Percentiles rank a stretch among this genome's conserved stretches.
Evolutionary conservation across 2,888 invertebrate genomes (phyloP).

Genomic region (Lithophane ornitopus): DNA sequence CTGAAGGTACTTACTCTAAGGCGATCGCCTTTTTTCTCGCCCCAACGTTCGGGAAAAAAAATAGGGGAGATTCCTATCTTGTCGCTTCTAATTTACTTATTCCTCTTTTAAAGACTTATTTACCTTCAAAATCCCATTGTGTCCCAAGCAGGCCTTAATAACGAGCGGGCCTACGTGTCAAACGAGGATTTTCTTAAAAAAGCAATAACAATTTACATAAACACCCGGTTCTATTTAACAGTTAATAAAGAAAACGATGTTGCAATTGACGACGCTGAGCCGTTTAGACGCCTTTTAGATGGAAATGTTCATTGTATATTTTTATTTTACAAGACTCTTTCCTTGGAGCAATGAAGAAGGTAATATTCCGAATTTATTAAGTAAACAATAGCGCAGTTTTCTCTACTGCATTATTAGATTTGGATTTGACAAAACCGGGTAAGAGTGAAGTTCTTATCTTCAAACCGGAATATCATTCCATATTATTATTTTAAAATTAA

Average conservation of each 20-base stretch:
- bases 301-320: slow-evolving; percentile 86
- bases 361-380: neutral
- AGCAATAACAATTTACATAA: slow-evolving; percentile 91
- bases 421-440: neutral
- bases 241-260: slow-evolving; percentile 90
- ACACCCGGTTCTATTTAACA: slow-evolving; percentile 90
- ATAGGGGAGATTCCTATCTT: slow-evolving; percentile 94
- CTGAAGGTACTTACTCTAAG: slow-evolving; percentile 78
- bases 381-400: neutral
- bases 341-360: slow-evolving; percentile 40
- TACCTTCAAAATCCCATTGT: slow-evolving; percentile 92
- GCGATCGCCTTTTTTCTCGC: slow-evolving; percentile 89
- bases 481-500: slow-evolving; percentile 55
- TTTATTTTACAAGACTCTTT: slow-evolving; percentile 82
- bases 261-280: slow-evolving; percentile 86
- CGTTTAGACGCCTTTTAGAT: slow-evolving; percentile 87
- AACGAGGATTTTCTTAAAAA: slow-evolving; percentile 89
- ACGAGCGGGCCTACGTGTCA: slow-evolving; percentile 87
- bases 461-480: slow-evolving; percentile 19
- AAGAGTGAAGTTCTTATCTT: slow-evolving; percentile 26
- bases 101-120: slow-evolving; percentile 94
- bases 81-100: slow-evolving; percentile 95
- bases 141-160: slow-evolving; percentile 85
- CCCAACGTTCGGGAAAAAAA: slow-evolving; percentile 85
- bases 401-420: neutral